phyloP scores from a whole-genome alignment of 2,888 invertebrate species.

The Chorisops tibialis region DNA sequence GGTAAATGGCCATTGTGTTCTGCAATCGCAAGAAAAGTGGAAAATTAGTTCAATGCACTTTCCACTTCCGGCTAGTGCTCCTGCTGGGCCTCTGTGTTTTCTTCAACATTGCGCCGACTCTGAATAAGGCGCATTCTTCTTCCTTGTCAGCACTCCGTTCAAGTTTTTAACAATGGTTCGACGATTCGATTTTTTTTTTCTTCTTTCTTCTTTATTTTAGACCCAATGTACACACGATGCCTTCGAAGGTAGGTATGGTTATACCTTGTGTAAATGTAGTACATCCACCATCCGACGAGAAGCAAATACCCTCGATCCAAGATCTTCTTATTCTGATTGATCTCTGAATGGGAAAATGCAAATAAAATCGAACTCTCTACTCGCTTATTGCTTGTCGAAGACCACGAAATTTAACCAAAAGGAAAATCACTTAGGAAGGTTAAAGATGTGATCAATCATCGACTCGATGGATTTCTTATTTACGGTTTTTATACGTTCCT shows the following conservation, averaged over 20 bases:
- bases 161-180: too few relatives aligned
- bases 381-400: neutral
- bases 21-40: constrained; percentile 12
- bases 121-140: too few relatives aligned
- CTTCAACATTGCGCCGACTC: too few relatives aligned
- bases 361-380: neutral
- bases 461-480: neutral
- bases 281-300: too few relatives aligned
- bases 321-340: neutral
- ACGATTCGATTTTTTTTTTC: too few relatives aligned
- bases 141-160: too few relatives aligned
- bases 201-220: too few relatives aligned
- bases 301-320: too few relatives aligned
- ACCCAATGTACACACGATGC: too few relatives aligned
- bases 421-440: neutral
- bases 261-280: too few relatives aligned
- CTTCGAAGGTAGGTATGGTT: too few relatives aligned
- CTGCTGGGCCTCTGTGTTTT: constrained; percentile 12
- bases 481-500: neutral
- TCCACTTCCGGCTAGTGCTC: constrained; percentile 30
- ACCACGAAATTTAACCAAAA: neutral
- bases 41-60: constrained; percentile 32
- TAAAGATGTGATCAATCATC: constrained; percentile 5
- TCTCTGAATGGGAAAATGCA: neutral
- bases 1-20: constrained; percentile 16